Evolutionary conservation across 2,888 invertebrate species (phyloP).

Genomic region (Panopea generosa): DNA sequence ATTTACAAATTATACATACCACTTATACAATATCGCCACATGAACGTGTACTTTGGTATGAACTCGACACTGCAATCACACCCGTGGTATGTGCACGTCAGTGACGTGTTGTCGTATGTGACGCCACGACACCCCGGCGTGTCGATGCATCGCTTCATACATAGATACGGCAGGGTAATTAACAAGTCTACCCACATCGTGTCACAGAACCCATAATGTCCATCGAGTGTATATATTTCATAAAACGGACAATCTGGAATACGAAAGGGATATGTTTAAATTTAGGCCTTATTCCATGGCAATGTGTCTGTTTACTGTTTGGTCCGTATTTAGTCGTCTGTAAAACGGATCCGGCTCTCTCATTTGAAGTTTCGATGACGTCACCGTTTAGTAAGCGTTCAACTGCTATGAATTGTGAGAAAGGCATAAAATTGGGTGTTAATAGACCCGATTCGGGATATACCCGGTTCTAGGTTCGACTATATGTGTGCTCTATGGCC

Average conservation of each 20-base stretch:
- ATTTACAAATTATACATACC: not conserved
- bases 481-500: no score
- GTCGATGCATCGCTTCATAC: constrained; percentile 27
- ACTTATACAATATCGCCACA: not conserved
- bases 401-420: no score
- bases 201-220: constrained; percentile 1
- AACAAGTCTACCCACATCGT: constrained; percentile 3
- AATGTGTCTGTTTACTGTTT: no score
- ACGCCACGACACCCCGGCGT: constrained; percentile 22
- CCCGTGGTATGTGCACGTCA: constrained; percentile 13
- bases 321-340: no score
- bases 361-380: no score
- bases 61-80: constrained; percentile 2
- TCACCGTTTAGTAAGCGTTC: no score
- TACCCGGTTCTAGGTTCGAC: no score
- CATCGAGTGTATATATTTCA: constrained; percentile 20
- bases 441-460: no score
- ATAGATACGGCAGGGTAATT: constrained; percentile 6
- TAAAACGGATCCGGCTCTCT: no score
- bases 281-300: no score
- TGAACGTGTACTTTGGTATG: not conserved
- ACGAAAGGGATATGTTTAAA: no score
- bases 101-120: not conserved
- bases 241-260: constrained; percentile 21
- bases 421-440: no score